phyloP scores from a whole-genome alignment of 2,113 vertebrate species.

The Petaurus breviceps region DNA sequence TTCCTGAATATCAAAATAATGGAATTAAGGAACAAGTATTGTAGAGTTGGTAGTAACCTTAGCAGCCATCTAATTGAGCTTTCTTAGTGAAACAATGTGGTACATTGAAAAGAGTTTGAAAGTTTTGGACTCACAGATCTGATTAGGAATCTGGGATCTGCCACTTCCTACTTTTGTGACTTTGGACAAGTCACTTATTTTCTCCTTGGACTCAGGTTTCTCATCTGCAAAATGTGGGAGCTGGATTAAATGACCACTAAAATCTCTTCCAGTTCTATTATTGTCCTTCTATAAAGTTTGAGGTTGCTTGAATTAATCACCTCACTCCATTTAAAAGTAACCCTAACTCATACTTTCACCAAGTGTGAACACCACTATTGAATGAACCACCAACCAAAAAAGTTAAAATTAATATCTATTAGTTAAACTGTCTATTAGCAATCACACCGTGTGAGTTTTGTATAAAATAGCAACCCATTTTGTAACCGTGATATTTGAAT shows the following conservation, averaged over 20 bases:
- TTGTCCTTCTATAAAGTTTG: background rate
- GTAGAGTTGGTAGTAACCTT: background rate
- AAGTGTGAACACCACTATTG: background rate
- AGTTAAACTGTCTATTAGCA: background rate
- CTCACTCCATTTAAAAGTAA: background rate
- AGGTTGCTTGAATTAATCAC: background rate
- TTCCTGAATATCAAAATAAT: slow-evolving; percentile 42
- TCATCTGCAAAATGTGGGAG: background rate
- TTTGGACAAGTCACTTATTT: background rate
- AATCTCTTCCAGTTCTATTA: background rate
- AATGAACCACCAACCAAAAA: background rate
- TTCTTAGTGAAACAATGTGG: background rate
- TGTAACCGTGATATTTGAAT: background rate
- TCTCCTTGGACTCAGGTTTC: background rate
- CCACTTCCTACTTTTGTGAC: background rate
- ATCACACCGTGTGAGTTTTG: background rate
- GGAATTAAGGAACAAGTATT: background rate
- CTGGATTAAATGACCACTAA: background rate
- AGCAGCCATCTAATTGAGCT: background rate
- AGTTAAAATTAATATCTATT: background rate
- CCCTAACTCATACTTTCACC: background rate
- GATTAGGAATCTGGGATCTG: background rate
- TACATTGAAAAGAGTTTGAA: background rate
- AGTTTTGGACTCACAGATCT: background rate
- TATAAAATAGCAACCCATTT: background rate